Evolutionary conservation across 2,888 invertebrate species (phyloP), one percentile per base, ranked within the genome.

Genomic region (Cryptus viduatorius): DNA sequence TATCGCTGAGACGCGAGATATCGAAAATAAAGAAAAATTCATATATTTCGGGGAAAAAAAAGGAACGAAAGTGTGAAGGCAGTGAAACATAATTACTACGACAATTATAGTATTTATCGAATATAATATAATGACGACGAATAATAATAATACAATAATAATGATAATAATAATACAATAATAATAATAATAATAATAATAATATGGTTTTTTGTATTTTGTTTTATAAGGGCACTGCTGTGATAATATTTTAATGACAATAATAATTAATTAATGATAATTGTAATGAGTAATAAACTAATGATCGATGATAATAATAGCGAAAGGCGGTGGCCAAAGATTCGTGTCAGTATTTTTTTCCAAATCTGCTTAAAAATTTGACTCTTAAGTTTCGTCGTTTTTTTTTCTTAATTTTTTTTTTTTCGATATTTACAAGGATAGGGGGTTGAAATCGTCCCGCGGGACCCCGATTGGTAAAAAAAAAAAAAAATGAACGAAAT

Each of bases 201-300:
- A 19, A 61, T 65, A 19, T 53, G 53, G 16, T 48, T 48, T 12
- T 48, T 48, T 1, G 50, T 46, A 75, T 84, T 85, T 79, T 86
- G 24, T 59, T 59, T 31, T 59, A 31, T 59, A 86, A 86, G 86
- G 76, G 86, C 86, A 86, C 86, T 86, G 86, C 69, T 77, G 86
- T 82, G 86, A 73, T 82, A 67, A 65, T 79, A 75, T 68, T 37
- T 82, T 48, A 73, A 85, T 80, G 76, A 79, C 79, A 82, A 81
- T 83, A 69, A 77, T 77, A 79, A 61, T 46, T 78, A 83, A 85
- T 83, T 61, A 85, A 37, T 37, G 82, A 85, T 61, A 76, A 80
- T 86, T 53, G 71, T 81, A 83, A 86, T 87, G 56, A 85, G 78
- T 80, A 79, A 61, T 84, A 83, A 37, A 83, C 79, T 80, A 82